Conservation (phyloP, 2,113 vertebrate species). For the Ornithorhynchus anatinus region DNA sequence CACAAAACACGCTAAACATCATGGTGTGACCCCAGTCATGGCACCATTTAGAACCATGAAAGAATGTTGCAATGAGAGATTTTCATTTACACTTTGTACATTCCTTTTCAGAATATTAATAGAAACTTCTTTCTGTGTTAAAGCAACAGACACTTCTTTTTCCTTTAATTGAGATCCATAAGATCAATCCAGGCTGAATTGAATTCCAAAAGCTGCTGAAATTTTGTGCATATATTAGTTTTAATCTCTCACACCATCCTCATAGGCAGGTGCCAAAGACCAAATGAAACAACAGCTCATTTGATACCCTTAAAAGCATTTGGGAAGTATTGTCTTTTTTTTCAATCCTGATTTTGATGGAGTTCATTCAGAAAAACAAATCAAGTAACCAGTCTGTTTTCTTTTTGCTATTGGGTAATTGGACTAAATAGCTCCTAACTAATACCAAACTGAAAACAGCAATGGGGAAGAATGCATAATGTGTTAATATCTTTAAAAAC, state of each 20-base stretch:
- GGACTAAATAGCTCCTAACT: too few relatives aligned
- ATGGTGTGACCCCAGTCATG: constrained; percentile 17
- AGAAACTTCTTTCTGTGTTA: background rate
- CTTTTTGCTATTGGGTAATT: too few relatives aligned
- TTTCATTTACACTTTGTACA: constrained; percentile 27
- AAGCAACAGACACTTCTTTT: background rate
- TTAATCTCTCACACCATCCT: background rate
- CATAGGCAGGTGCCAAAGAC: background rate
- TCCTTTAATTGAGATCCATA: background rate
- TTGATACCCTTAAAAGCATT: background rate
- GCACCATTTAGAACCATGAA: constrained; percentile 20
- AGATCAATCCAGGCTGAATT: background rate
- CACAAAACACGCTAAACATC: constrained; percentile 38
- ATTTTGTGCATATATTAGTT: background rate
- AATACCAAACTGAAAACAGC: too few relatives aligned
- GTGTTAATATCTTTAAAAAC: too few relatives aligned
- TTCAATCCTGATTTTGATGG: too few relatives aligned
- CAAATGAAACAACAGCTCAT: background rate
- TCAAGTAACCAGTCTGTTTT: too few relatives aligned
- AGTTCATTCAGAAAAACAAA: too few relatives aligned
- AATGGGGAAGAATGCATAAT: too few relatives aligned
- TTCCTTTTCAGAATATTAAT: constrained; percentile 46
- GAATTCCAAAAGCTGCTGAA: background rate
- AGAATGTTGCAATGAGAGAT: constrained; percentile 21
- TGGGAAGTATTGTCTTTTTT: too few relatives aligned